These are phyloP conservation scores for Drosophila takahashii DNA, from an alignment of 1,140 invertebrate genomes.

Conservation along the genomic window DNA sequence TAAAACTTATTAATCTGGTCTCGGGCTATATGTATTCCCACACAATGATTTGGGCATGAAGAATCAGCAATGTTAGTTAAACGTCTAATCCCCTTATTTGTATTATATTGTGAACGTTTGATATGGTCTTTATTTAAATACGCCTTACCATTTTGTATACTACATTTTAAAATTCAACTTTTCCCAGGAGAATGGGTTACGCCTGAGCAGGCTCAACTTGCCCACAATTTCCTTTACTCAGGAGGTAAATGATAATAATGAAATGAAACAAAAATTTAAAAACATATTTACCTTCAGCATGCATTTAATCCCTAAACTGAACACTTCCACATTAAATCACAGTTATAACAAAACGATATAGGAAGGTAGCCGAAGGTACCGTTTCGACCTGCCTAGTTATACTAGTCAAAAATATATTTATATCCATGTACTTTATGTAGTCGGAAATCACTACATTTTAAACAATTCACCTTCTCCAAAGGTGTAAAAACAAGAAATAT, in stretches of 20 bases:
- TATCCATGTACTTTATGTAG: no score
- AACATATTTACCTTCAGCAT: constrained; percentile 42
- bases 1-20: no score
- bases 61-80: neutral
- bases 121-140: neutral
- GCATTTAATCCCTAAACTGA: constrained; percentile 17
- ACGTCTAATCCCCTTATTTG: neutral
- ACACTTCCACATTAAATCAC: neutral
- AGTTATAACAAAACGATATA: neutral
- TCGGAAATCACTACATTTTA: no score
- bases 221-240: constrained; percentile 94
- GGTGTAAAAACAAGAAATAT: no score
- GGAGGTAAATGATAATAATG: constrained; percentile 86
- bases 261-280: constrained; percentile 23
- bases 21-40: no score
- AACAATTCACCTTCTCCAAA: no score
- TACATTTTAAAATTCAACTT: constrained; percentile 67
- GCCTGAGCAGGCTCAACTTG: constrained; percentile 91
- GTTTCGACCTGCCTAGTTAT: no score
- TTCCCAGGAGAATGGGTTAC: constrained; percentile 89
- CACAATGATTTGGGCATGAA: no score
- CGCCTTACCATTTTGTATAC: constrained; percentile 15
- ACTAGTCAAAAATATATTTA: no score
- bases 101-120: neutral
- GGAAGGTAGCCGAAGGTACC: no score